Evolutionary conservation across 2,888 invertebrate species (phyloP), one percentile per base, ranked within the genome.

Genomic region (Drosophila fulvimacula): DNA sequence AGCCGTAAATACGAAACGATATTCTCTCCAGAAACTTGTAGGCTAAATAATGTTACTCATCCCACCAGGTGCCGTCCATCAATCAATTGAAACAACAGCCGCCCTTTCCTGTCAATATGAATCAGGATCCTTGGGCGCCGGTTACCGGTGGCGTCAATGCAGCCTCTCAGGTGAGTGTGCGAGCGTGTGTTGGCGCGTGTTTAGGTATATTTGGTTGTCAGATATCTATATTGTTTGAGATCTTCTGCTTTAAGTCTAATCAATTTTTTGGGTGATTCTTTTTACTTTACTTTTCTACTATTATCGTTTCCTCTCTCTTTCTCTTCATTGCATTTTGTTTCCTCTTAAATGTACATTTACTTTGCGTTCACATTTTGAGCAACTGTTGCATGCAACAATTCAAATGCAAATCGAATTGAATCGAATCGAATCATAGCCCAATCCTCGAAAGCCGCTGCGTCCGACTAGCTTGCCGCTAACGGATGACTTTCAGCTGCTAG

Each of bases 41-140:
- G 9, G n/a, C n/a, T 39, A 36, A 30, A 0, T 38, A n/a, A n/a
- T 15, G 5, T 36, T 27, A 10, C 19, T 38, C 0, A 34, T 34
- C 11, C 0, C 6, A 15, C 13, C 21, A 93, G 93, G 92, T 93
- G 86, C 93, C 93, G 92, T 93, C 93, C 93, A 93, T 93, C 52
- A 93, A 93, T 88, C 93, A 93, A 80, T 80, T 93, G 75, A 93
- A 93, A 88, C 93, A 93, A 77, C 93, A 93, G 86, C 90, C 91
- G 79, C 92, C 92, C 78, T 92, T 92, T 76, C 90, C 92, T 79
- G 92, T 92, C 71, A 91, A 91, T 60, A 86, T 93, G 81, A 92
- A 92, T 81, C 92, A 92, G 85, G 93, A 93, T 90, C 93, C 93
- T 62, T 93, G 93, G 93, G 92, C 93, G 74, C 93, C 93, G 60